phyloP scores from a whole-genome alignment of 30 jellyfish, hydroid and myxozoan species.

The Aurelia aurita complex sp. Pacific region DNA sequence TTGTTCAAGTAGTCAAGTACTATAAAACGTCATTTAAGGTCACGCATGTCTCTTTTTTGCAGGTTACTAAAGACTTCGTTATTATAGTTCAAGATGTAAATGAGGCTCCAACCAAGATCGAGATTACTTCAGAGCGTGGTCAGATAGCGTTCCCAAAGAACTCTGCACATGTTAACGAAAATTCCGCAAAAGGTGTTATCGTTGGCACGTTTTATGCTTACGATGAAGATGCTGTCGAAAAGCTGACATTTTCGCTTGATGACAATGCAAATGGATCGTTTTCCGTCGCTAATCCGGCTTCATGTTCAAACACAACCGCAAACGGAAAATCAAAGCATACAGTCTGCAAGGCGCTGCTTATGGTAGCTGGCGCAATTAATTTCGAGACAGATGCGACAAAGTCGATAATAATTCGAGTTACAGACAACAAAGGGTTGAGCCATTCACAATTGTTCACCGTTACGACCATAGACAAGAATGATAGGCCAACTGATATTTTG shows the following conservation, averaged over 20 bases:
- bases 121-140: slow-evolving; percentile 49
- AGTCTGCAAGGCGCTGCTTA: slow-evolving; percentile 39
- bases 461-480: slow-evolving; percentile 62
- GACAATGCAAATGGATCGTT: slow-evolving; percentile 43
- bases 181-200: slow-evolving; percentile 55
- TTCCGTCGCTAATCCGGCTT: slow-evolving; percentile 17
- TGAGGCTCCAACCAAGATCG: slow-evolving; percentile 84
- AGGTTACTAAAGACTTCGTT: slow-evolving; percentile 63
- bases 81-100: slow-evolving; percentile 73
- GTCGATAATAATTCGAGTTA: slow-evolving; percentile 59
- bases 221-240: slow-evolving; percentile 78
- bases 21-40: no score
- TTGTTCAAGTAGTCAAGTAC: no score
- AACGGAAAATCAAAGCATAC: slow-evolving; percentile 30
- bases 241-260: slow-evolving; percentile 61
- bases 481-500: slow-evolving; percentile 72
- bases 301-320: slow-evolving; percentile 35
- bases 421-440: slow-evolving; percentile 73
- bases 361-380: slow-evolving; percentile 55
- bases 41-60: not conserved
- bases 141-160: slow-evolving; percentile 57
- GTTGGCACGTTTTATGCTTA: slow-evolving; percentile 77
- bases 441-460: slow-evolving; percentile 53
- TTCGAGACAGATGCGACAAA: slow-evolving; percentile 44
- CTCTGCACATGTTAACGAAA: slow-evolving; percentile 67